Evolutionary conservation across 2,113 vertebrate species (phyloP), one percentile per base, ranked within the genome.

Genomic region (Hippocampus guttulatus): DNA sequence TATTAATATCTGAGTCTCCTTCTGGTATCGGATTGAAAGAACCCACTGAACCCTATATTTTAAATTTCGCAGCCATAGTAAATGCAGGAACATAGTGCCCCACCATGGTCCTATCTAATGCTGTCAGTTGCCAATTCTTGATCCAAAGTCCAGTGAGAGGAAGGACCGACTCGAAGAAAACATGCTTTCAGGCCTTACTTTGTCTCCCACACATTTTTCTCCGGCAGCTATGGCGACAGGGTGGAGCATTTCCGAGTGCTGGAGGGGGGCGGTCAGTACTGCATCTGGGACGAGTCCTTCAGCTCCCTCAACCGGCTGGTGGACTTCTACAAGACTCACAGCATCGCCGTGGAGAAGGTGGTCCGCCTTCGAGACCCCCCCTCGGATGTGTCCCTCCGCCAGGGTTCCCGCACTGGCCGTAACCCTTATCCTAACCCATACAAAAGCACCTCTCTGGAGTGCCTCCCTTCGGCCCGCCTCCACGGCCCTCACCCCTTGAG

Each of bases 221-320:
- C 38, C 58, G 18, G 21, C 68, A 95, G 96, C 86, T 95, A 93
- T 0, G 95, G 95, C 0, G 90, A 94, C 75, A 87, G 93, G 0
- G 93, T 97, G 64, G 94, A 97, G 67, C 96, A 98, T 73, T 97
- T 98, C 90, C 94, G 95, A 30, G 94, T 97, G 7, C 92, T 97
- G 66, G 91, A 95, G 1, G 92, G 87, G 0, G 91, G 88, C 0
- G 94, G 95, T n/a, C 95, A 93, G 75, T 97, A 96, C 85, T 95
- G 91, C 80, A 92, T 98, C 76, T 98, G 96, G 96, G 94, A 96
- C 2, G 92, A 96, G 71, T 91, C 93, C 67, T 98, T 97, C 87
- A 89, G 90, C 79, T 97, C 95, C 64, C 90, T 98, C 51, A 97
- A 97, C 0, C 92, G 95, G 62, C 86, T 98, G 90, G 94, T 97